A percentile compares a stretch with the other conserved stretches of the same genome.
These are phyloP conservation scores for Leptura quadrifasciata DNA, from an alignment of 2,888 invertebrate genomes.

Conservation along the genomic window DNA sequence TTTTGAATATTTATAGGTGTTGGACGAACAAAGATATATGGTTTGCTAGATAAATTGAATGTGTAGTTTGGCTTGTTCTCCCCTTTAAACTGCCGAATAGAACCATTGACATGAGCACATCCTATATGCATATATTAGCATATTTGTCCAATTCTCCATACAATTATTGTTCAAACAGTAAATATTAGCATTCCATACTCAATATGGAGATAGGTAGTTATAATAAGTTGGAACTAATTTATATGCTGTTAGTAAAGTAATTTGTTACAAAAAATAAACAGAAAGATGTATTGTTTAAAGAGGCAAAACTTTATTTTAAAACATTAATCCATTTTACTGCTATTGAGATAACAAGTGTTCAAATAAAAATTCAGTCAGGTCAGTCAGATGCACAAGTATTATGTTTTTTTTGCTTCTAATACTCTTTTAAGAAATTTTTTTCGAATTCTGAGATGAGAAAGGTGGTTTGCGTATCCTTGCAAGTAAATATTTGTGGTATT, in stretches of 20 bases:
- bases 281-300: too few species aligned
- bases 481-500: too few species aligned
- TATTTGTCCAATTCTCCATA: not conserved
- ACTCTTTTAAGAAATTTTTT: too few species aligned
- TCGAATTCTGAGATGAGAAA: too few species aligned
- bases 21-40: not conserved
- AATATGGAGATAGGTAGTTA: not conserved
- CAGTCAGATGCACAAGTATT: too few species aligned
- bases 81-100: not conserved
- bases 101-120: not conserved
- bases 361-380: too few species aligned
- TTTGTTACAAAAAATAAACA: not conserved
- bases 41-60: not conserved
- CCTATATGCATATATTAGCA: not conserved
- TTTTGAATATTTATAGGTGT: constrained; percentile 18
- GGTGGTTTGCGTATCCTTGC: too few species aligned
- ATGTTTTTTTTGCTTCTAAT: too few species aligned
- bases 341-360: too few species aligned
- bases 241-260: not conserved
- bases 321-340: too few species aligned
- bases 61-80: not conserved
- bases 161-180: not conserved
- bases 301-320: too few species aligned
- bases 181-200: not conserved
- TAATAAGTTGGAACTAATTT: not conserved